Conservation (phyloP, 2,888 invertebrate species). For the Agrochola circellaris region DNA sequence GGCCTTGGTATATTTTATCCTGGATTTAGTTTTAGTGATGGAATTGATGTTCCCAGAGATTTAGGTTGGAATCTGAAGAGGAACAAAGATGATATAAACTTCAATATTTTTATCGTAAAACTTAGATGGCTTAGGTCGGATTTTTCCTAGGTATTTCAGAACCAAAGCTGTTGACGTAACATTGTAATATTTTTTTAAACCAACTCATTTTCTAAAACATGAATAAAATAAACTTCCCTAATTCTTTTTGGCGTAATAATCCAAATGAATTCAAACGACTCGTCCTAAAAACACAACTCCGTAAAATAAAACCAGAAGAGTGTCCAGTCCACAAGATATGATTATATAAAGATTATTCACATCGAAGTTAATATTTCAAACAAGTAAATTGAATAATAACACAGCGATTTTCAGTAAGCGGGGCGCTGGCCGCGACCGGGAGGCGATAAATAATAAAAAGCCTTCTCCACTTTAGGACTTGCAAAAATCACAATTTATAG, state of each 20-base stretch:
- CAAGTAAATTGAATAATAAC: conserved; percentile 89
- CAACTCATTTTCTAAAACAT: conserved; percentile 18
- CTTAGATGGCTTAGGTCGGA: not conserved
- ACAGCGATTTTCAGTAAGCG: conserved; percentile 88
- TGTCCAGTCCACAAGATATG: conserved; percentile 61
- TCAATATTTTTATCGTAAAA: conserved; percentile 32
- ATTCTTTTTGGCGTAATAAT: conserved; percentile 43
- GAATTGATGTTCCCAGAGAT: conserved; percentile 24
- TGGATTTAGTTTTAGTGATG: conserved; percentile 44
- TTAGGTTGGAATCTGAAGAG: not conserved
- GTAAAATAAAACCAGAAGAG: conserved; percentile 55
- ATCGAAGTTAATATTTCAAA: conserved; percentile 85
- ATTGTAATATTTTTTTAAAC: conserved; percentile 12
- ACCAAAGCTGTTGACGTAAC: conserved; percentile 21
- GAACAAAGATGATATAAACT: conserved; percentile 23
- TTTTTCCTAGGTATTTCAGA: not conserved
- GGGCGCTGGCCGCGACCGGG: conserved; percentile 83
- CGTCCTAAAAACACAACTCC: conserved; percentile 37
- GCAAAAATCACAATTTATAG: conserved; percentile 91
- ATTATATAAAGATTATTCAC: conserved; percentile 76
- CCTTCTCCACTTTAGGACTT: conserved; percentile 91
- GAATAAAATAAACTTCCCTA: conserved; percentile 36
- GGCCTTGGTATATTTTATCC: conserved; percentile 50
- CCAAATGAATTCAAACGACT: conserved; percentile 41
- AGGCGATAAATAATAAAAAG: conserved; percentile 90